Evolutionary conservation across 2,113 vertebrate species (phyloP).

Genomic region (Morphnarchus princeps): DNA sequence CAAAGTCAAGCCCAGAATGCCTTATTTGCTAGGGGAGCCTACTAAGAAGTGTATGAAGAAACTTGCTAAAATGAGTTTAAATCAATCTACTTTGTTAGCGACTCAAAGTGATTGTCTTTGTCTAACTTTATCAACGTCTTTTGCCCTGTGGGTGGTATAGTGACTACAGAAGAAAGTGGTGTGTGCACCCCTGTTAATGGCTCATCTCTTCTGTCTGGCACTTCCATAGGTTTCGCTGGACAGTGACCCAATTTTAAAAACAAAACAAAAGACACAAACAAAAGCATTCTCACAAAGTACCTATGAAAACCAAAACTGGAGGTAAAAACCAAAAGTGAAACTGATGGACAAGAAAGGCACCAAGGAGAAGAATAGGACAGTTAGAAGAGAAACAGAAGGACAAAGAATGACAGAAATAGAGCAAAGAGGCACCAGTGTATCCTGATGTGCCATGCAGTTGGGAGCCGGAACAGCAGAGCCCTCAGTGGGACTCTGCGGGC

Average conservation of each 20-base stretch:
- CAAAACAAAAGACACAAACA: background rate
- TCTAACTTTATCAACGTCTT: background rate
- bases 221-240: background rate
- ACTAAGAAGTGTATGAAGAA: background rate
- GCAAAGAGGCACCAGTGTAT: too few species aligned
- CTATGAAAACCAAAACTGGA: background rate
- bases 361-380: background rate
- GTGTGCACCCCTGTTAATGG: background rate
- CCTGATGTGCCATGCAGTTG: fast-evolving
- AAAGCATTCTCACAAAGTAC: background rate
- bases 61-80: background rate
- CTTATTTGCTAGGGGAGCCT: background rate
- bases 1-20: background rate
- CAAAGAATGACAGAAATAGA: background rate
- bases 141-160: background rate
- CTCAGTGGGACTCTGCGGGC: background rate
- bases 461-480: background rate
- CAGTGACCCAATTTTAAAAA: background rate
- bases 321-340: background rate
- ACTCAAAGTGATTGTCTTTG: background rate
- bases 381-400: background rate
- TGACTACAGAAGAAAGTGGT: background rate
- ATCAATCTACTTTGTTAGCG: background rate
- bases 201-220: background rate
- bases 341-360: background rate